Percentiles rank a stretch among this genome's conserved stretches.
Evolutionary conservation across 2,888 invertebrate genomes (phyloP).

Genomic region (Argynnis bischoffii): DNA sequence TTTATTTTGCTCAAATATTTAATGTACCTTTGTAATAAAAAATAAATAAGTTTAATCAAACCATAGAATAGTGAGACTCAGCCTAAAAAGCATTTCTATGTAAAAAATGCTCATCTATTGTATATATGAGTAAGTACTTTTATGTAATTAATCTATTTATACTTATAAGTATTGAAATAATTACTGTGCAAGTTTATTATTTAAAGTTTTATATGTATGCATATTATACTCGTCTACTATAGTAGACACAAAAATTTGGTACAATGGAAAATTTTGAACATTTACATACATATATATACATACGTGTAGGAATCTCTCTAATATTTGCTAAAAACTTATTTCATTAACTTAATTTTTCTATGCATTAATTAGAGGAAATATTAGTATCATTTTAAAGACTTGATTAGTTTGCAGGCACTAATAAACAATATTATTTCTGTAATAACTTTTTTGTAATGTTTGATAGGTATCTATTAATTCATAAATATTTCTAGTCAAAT

Average conservation of each 20-base stretch:
- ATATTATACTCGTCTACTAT: not conserved
- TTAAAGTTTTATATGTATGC: not conserved
- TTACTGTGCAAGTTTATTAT: constrained; percentile 36
- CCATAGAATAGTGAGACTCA: constrained; percentile 21
- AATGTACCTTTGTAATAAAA: constrained; percentile 6
- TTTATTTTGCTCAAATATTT: constrained; percentile 16
- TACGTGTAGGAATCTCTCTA: too few relatives aligned
- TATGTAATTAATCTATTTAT: constrained; percentile 36
- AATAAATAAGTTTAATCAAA: constrained; percentile 1
- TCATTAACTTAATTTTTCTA: too few relatives aligned
- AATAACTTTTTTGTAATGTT: too few relatives aligned
- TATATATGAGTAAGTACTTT: constrained; percentile 45
- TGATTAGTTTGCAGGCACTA: too few relatives aligned
- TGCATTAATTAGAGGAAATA: too few relatives aligned
- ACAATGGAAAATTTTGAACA: not conserved
- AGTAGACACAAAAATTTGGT: not conserved
- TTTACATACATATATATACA: too few relatives aligned
- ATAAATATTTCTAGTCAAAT: too few relatives aligned
- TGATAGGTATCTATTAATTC: too few relatives aligned
- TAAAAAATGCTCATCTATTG: constrained; percentile 59
- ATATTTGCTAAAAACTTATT: too few relatives aligned
- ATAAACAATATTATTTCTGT: too few relatives aligned
- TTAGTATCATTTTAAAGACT: too few relatives aligned
- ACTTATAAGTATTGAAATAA: constrained; percentile 28
- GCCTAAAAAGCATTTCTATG: constrained; percentile 62